A percentile compares a stretch with the other conserved stretches of the same genome.
Conservation (phyloP, 2,888 invertebrate genomes). For the Tachina lurida region DNA sequence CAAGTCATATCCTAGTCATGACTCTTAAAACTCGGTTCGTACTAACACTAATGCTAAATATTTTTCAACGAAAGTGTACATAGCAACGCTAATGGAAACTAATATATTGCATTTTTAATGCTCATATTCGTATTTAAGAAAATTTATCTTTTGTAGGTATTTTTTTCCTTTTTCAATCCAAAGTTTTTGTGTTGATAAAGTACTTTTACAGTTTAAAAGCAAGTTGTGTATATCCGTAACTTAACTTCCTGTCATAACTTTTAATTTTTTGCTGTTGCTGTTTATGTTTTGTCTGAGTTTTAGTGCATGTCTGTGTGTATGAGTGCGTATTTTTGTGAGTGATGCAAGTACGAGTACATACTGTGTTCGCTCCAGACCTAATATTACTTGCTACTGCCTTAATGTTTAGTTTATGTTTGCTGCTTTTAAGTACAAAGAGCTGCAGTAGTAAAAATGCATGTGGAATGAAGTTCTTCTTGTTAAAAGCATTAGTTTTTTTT, state of each 20-base stretch:
- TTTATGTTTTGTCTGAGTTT: slow-evolving; percentile 28
- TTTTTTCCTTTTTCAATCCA: slow-evolving; percentile 25
- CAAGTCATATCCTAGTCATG: too few relatives aligned
- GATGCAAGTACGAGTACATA: slow-evolving; percentile 12
- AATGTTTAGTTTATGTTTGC: not conserved
- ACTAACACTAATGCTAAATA: too few relatives aligned
- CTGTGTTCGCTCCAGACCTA: slow-evolving; percentile 30
- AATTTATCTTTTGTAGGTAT: not conserved
- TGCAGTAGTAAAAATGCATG: slow-evolving; percentile 26
- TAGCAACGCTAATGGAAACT: too few relatives aligned
- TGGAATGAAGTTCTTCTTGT: slow-evolving; percentile 45
- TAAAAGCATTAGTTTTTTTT: slow-evolving; percentile 39
- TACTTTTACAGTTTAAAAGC: slow-evolving; percentile 64
- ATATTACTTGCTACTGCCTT: slow-evolving; percentile 26
- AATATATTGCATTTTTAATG: slow-evolving; percentile 23
- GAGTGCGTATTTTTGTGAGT: not conserved
- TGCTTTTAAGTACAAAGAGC: slow-evolving; percentile 29
- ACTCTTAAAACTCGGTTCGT: too few relatives aligned
- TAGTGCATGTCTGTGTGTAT: not conserved
- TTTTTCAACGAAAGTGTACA: too few relatives aligned
- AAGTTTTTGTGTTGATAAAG: slow-evolving; percentile 55
- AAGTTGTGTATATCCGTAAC: slow-evolving; percentile 67
- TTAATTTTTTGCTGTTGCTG: slow-evolving; percentile 39
- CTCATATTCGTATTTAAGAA: not conserved
- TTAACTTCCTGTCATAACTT: slow-evolving; percentile 70